Conservation (phyloP, 2,888 invertebrate species). For the Drosophila kuntzei region DNA sequence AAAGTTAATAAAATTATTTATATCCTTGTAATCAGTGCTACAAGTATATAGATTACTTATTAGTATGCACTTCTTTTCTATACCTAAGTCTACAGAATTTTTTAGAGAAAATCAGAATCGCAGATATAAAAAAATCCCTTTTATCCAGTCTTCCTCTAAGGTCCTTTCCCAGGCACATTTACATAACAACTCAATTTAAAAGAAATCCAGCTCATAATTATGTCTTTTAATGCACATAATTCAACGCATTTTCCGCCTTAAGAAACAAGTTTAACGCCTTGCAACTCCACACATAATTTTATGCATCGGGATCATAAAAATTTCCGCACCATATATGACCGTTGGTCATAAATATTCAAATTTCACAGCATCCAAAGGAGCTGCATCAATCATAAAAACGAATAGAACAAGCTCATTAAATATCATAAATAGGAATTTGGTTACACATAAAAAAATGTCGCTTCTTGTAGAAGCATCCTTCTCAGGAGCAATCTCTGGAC, state of each 20-base stretch:
- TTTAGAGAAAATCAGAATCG: not conserved
- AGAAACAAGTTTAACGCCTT: slow-evolving; percentile 65
- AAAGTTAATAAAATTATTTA: too few species aligned
- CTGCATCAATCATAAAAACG: slow-evolving; percentile 73
- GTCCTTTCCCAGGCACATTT: slow-evolving; percentile 55
- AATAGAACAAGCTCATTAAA: slow-evolving; percentile 73
- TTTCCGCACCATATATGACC: slow-evolving; percentile 84
- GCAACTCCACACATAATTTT: slow-evolving; percentile 47
- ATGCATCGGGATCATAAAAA: slow-evolving; percentile 77
- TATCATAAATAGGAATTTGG: slow-evolving; percentile 64
- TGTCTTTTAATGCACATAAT: slow-evolving; percentile 46
- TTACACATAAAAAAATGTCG: slow-evolving; percentile 29
- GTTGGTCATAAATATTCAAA: slow-evolving; percentile 85
- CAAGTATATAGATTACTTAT: too few species aligned
- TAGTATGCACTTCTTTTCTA: too few species aligned
- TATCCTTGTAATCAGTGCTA: too few species aligned
- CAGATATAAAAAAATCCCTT: not conserved
- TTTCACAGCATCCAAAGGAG: slow-evolving; percentile 59
- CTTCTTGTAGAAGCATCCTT: slow-evolving; percentile 41
- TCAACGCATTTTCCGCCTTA: slow-evolving; percentile 61
- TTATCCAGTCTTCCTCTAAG: not conserved
- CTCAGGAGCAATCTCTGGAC: slow-evolving; percentile 34
- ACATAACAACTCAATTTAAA: slow-evolving; percentile 59
- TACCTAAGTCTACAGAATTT: too few species aligned
- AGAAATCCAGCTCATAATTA: slow-evolving; percentile 53